A percentile compares a stretch with the other conserved stretches of the same genome.
These are phyloP conservation scores for Notechis scutatus DNA, from an alignment of 2,113 vertebrate species.

Conservation along the genomic window DNA sequence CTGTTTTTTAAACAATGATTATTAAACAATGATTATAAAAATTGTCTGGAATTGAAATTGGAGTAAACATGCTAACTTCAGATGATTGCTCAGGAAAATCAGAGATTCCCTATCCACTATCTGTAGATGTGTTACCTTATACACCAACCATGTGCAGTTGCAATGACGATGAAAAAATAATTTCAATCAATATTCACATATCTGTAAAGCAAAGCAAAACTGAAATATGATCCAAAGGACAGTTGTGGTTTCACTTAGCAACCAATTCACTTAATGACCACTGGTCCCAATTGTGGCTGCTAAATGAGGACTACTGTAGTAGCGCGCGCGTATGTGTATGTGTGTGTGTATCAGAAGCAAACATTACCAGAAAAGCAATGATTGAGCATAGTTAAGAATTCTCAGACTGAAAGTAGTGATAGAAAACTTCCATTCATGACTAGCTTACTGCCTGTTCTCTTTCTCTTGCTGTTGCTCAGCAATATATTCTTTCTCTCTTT, in stretches of 20 bases:
- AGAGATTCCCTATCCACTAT: not conserved
- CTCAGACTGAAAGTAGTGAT: not conserved
- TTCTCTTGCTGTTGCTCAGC: not conserved
- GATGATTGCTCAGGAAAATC: not conserved
- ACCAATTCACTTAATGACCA: not conserved
- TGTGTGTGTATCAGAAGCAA: not conserved
- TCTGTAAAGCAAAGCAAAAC: not conserved
- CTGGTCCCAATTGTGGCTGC: not conserved
- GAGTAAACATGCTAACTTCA: not conserved
- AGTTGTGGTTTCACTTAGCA: not conserved
- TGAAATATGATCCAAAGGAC: not conserved
- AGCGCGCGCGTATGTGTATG: too few relatives aligned
- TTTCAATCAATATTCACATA: not conserved
- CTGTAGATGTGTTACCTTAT: not conserved
- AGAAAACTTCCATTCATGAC: conserved; percentile 11
- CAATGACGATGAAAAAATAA: not conserved
- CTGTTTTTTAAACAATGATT: not conserved
- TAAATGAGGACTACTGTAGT: not conserved
- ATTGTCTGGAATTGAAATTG: not conserved
- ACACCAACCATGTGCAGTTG: not conserved
- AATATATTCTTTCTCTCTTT: not conserved
- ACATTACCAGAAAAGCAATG: not conserved
- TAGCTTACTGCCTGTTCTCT: not conserved
- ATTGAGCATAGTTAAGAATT: not conserved
- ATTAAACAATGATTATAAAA: not conserved